Base-by-base conservation (phyloP, 2,113 vertebrate species). In the Chrysochloris asiatica region DNA sequence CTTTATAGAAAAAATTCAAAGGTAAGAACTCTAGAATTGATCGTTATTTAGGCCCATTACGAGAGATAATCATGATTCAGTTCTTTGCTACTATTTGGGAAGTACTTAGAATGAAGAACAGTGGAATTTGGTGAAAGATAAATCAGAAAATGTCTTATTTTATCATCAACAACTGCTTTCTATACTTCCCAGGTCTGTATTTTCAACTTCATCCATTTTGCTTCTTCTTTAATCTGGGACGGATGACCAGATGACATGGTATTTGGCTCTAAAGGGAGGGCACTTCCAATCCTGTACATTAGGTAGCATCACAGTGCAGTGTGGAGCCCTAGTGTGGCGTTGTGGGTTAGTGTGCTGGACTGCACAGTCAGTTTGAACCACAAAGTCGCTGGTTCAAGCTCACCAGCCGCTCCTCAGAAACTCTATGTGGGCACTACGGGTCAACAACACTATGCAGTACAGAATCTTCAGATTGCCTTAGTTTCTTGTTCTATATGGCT, bases 251-350 rank as follows among this genome's bases (percentile, higher is more conserved):
- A 0, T 52, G 6, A 72, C n/a, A n/a, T n/a, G n/a, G n/a, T n/a
- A n/a, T n/a, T n/a, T n/a, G n/a, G n/a, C n/a, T n/a, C n/a, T n/a
- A n/a, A n/a, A n/a, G n/a, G n/a, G n/a, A 3, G 1, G 8, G 54
- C 71, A 17, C 33, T 63, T n/a, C 12, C 10, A 9, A 0, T 1
- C 1, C 30, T 52, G 8, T 6, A 16, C 3, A 0, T 41, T 33
- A 1, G 2, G 0, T 1, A 14, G 38, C 36, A 0, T 33, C 1
- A n/a, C n/a, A n/a, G n/a, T n/a, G n/a, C n/a, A n/a, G n/a, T n/a
- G n/a, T n/a, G n/a, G n/a, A n/a, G n/a, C n/a, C n/a, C n/a, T n/a
- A n/a, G n/a, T n/a, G n/a, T n/a, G n/a, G n/a, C n/a, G n/a, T n/a
- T n/a, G n/a, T n/a, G n/a, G n/a, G n/a, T n/a, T n/a, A n/a, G n/a